Conservation (phyloP, 1,140 invertebrate genomes). For the Sycobia sp. region DNA sequence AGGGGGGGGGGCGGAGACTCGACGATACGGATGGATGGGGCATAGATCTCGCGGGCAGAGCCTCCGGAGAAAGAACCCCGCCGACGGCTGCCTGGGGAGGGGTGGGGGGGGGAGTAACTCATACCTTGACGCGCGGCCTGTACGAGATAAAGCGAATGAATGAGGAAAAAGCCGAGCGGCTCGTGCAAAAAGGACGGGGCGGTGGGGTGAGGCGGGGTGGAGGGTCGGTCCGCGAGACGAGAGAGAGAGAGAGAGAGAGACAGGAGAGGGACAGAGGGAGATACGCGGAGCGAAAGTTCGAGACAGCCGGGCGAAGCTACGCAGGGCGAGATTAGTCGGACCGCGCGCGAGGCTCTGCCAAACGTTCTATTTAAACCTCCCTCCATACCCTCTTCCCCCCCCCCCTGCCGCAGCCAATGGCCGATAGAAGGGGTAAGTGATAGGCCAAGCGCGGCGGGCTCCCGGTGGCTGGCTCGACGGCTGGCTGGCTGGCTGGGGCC, state of each 20-base stretch:
- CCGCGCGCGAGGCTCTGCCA: constrained; percentile 45
- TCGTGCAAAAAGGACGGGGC: not conserved
- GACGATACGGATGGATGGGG: constrained; percentile 2
- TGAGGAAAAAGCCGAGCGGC: not conserved
- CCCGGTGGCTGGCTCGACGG: too few relatives aligned
- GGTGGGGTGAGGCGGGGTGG: not conserved
- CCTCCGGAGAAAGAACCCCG: too few relatives aligned
- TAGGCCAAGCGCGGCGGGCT: too few relatives aligned
- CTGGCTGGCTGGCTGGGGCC: too few relatives aligned
- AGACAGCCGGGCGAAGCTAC: constrained; percentile 16
- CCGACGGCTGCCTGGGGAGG: not conserved
- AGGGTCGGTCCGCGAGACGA: not conserved
- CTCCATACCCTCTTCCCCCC: too few relatives aligned
- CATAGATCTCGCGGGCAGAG: not conserved
- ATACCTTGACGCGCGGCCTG: not conserved
- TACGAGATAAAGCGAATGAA: constrained; percentile 20
- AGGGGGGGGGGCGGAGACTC: too few relatives aligned
- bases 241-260: not conserved
- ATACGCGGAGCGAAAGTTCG: too few relatives aligned
- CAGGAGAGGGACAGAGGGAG: too few relatives aligned
- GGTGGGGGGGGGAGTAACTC: constrained; percentile 7
- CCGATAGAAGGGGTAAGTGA: too few relatives aligned
- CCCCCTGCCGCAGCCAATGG: too few relatives aligned
- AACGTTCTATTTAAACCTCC: too few relatives aligned
- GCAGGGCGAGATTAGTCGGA: constrained; percentile 40